phyloP scores from a whole-genome alignment of 2,113 vertebrate species.

The Podocnemis expansa region DNA sequence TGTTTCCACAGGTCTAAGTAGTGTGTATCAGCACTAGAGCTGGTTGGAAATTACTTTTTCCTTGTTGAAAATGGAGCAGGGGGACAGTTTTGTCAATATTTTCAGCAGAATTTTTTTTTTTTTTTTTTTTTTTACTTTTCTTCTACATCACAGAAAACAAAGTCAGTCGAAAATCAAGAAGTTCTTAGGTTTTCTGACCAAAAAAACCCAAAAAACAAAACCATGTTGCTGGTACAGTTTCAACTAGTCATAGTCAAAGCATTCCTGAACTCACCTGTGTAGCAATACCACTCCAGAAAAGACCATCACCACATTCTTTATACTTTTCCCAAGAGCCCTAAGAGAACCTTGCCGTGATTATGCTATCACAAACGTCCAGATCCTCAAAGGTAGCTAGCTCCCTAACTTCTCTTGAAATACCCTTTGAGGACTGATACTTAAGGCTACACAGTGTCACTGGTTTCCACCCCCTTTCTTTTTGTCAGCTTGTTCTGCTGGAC shows the following conservation, averaged over 20 bases:
- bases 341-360: not conserved
- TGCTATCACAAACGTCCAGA: not conserved
- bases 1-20: not conserved
- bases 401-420: not conserved
- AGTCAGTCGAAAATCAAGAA: not conserved
- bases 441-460: not conserved
- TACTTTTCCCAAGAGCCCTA: not conserved
- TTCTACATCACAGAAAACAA: not conserved
- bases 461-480: not conserved
- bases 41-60: not conserved
- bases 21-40: conserved; percentile 24
- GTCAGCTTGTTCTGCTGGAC: not conserved
- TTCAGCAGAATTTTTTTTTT: not conserved
- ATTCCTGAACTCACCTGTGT: not conserved
- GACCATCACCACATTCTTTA: not conserved
- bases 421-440: not conserved
- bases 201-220: too few relatives aligned
- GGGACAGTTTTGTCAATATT: not conserved
- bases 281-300: not conserved
- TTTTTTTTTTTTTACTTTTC: not conserved
- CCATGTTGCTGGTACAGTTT: not conserved
- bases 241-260: not conserved
- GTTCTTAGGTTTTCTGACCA: not conserved
- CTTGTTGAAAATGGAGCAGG: not conserved
- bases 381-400: not conserved